Conservation (phyloP, 2,888 invertebrate species). For the Diploptera punctata region DNA sequence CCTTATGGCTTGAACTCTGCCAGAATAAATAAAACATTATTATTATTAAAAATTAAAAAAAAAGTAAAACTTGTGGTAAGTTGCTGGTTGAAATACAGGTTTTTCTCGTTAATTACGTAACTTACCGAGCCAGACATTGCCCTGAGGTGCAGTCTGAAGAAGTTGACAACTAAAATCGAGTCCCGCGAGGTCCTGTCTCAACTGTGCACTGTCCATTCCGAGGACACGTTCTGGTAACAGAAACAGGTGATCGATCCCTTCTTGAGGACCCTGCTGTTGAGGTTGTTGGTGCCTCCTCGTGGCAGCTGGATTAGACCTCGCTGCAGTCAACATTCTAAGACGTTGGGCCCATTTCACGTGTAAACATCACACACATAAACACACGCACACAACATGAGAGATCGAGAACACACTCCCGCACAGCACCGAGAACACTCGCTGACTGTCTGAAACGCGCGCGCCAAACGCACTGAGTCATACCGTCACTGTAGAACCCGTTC, state of each 20-base stretch:
- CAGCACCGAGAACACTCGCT: not conserved
- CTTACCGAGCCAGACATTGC: conserved; percentile 67
- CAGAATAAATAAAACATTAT: too few species aligned
- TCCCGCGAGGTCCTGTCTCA: conserved; percentile 62
- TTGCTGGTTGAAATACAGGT: too few species aligned
- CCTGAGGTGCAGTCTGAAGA: conserved; percentile 61
- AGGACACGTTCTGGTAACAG: conserved; percentile 62
- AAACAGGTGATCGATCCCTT: conserved; percentile 63
- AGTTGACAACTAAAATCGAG: conserved; percentile 61
- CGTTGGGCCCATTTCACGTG: conserved; percentile 13
- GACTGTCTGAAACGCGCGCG: too few species aligned
- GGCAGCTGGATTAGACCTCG: conserved; percentile 15
- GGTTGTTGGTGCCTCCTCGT: not conserved
- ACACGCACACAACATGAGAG: not conserved
- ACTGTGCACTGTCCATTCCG: conserved; percentile 61
- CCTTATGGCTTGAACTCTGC: too few species aligned
- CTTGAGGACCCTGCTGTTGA: conserved; percentile 54
- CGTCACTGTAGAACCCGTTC: not conserved
- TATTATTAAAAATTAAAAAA: too few species aligned
- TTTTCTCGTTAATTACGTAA: conserved; percentile 42
- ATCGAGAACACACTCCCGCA: not conserved
- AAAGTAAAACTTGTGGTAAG: too few species aligned
- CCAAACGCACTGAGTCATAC: not conserved
- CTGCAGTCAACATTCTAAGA: conserved; percentile 33
- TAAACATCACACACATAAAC: not conserved